Conservation (phyloP, 2,888 invertebrate genomes). For the Ectropis crepuscularia region DNA sequence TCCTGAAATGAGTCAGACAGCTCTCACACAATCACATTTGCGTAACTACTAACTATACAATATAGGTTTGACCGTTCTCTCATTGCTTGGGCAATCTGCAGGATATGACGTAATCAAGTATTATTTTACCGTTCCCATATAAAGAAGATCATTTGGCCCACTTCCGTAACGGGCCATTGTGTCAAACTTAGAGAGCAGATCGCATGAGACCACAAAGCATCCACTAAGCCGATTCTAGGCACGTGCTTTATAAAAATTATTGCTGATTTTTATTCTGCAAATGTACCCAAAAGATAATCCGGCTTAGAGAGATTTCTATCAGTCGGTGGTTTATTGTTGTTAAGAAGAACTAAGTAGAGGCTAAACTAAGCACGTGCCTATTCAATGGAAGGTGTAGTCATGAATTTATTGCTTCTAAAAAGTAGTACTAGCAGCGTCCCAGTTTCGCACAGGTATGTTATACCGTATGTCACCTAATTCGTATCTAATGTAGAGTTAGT, state of each 20-base stretch:
- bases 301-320: background rate
- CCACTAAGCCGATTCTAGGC: constrained; percentile 3
- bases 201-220: constrained; percentile 5
- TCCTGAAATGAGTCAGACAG: constrained; percentile 16
- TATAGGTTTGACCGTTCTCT: constrained; percentile 36
- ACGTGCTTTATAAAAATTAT: background rate
- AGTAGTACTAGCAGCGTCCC: no score
- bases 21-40: constrained; percentile 29
- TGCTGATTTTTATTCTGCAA: background rate
- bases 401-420: no score
- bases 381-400: background rate
- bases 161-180: constrained; percentile 33
- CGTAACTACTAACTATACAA: constrained; percentile 31
- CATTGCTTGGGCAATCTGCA: constrained; percentile 25
- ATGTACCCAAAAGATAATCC: background rate
- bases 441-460: no score
- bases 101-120: constrained; percentile 36
- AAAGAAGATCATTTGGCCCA: constrained; percentile 37
- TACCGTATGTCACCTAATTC: no score
- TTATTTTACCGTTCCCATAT: constrained; percentile 41
- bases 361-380: constrained; percentile 8
- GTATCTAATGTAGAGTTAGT: no score
- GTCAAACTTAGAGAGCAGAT: constrained; percentile 19
- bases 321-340: background rate
- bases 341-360: background rate